Percentiles rank a stretch among this genome's conserved stretches.
Conservation (phyloP, 1,140 invertebrate genomes). For the Drosophila equinoxialis region DNA sequence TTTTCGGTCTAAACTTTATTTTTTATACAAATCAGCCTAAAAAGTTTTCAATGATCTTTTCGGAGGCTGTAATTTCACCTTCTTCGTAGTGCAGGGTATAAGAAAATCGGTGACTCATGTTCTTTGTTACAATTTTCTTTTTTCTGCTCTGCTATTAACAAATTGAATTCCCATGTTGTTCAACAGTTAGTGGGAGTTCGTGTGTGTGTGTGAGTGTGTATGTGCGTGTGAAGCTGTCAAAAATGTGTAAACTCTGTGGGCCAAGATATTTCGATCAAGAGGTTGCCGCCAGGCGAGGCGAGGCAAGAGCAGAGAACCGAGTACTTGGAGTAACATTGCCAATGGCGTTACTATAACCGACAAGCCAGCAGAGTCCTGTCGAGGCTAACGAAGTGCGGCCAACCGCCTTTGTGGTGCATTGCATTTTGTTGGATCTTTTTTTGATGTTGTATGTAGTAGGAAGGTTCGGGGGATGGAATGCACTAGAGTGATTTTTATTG, state of each 20-base stretch:
- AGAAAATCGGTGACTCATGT: neutral
- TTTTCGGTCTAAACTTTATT: no score
- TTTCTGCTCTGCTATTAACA: slow-evolving; percentile 54
- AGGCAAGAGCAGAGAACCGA: slow-evolving; percentile 42
- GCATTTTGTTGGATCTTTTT: neutral
- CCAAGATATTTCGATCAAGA: slow-evolving; percentile 38
- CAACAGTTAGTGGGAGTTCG: slow-evolving; percentile 26
- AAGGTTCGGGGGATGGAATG: slow-evolving; percentile 27
- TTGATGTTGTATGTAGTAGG: no score
- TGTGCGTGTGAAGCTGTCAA: slow-evolving; percentile 38
- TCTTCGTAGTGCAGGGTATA: neutral
- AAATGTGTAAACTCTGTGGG: slow-evolving; percentile 17
- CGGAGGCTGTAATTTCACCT: no score
- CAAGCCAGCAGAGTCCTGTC: slow-evolving; percentile 40
- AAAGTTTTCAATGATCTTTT: no score
- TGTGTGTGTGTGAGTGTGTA: neutral
- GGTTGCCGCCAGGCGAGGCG: neutral
- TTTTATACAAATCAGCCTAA: no score
- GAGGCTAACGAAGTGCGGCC: slow-evolving; percentile 64
- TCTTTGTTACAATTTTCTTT: neutral
- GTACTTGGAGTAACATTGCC: slow-evolving; percentile 23
- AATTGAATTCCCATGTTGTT: slow-evolving; percentile 67
- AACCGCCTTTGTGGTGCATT: slow-evolving; percentile 29
- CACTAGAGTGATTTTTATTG: slow-evolving; percentile 79
- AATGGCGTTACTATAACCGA: slow-evolving; percentile 17